phyloP scores from a whole-genome alignment of 2,888 invertebrate species.

The Saturnia pavonia region DNA sequence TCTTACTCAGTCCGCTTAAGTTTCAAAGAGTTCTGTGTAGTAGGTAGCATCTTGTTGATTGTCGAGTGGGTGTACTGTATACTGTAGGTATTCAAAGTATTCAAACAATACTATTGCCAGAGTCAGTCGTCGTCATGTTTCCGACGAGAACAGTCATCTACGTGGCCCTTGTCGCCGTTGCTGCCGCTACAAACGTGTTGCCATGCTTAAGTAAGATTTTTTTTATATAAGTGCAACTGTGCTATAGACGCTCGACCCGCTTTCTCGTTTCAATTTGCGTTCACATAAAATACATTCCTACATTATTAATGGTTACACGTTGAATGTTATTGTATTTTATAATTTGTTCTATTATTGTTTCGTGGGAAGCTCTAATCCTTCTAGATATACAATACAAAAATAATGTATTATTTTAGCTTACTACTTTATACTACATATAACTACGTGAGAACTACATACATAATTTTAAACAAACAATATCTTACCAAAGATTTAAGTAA shows the following conservation, averaged over 20 bases:
- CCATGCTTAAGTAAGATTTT: conserved; percentile 65
- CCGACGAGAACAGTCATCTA: conserved; percentile 55
- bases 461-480: background rate
- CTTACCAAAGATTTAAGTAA: background rate
- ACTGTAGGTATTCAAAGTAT: conserved; percentile 18
- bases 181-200: conserved; percentile 57
- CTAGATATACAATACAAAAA: background rate
- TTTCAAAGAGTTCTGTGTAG: background rate
- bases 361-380: background rate
- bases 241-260: conserved; percentile 50
- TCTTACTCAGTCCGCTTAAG: conserved; percentile 14
- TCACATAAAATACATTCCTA: conserved; percentile 17
- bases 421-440: background rate
- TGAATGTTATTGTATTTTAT: background rate
- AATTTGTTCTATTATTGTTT: background rate
- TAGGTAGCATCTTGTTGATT: background rate
- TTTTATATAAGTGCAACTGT: conserved; percentile 35
- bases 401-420: background rate
- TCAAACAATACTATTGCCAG: conserved; percentile 24
- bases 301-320: background rate
- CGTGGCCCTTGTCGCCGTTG: conserved; percentile 47
- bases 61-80: background rate
- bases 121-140: conserved; percentile 57
- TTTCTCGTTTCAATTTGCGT: conserved; percentile 49
- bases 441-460: background rate